Evolutionary conservation across 2,888 invertebrate genomes (phyloP).

Genomic region (Himalopsyche japonica): DNA sequence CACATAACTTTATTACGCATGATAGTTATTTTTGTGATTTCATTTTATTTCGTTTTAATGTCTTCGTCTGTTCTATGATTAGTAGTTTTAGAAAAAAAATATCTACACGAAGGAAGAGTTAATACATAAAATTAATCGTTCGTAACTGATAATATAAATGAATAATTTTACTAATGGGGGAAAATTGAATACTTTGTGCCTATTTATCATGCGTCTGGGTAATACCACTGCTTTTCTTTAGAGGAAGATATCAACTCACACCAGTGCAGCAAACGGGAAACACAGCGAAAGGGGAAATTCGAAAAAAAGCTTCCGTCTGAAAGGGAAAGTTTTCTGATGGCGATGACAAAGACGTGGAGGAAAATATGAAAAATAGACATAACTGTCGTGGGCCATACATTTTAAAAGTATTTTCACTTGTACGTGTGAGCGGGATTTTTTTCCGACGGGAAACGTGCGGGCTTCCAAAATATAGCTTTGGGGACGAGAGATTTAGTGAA

Average conservation of each 20-base stretch:
- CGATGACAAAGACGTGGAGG: conserved; percentile 33
- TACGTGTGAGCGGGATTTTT: conserved; percentile 6
- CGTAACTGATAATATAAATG: too few species aligned
- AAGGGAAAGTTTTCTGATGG: conserved; percentile 27
- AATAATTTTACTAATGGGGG: too few species aligned
- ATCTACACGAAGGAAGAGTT: too few species aligned
- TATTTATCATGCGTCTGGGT: too few species aligned
- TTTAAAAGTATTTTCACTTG: conserved; percentile 22
- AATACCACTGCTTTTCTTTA: not conserved
- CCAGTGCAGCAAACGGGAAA: not conserved
- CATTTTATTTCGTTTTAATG: too few species aligned
- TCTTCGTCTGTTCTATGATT: too few species aligned
- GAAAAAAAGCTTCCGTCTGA: not conserved
- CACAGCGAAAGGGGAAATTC: conserved; percentile 4
- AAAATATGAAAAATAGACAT: conserved; percentile 34
- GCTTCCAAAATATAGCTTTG: not conserved
- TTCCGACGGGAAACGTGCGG: not conserved
- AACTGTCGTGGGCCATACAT: conserved; percentile 31
- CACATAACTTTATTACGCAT: too few species aligned
- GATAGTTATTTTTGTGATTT: too few species aligned
- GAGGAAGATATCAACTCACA: not conserved
- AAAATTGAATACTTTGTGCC: too few species aligned
- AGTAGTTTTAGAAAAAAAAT: too few species aligned
- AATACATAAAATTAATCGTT: too few species aligned
- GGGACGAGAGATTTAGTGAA: not conserved